A percentile compares a stretch with the other conserved stretches of the same genome.
These are phyloP conservation scores for Stenchaetothrips biformis DNA, from an alignment of 2,888 invertebrate species.

Conservation along the genomic window DNA sequence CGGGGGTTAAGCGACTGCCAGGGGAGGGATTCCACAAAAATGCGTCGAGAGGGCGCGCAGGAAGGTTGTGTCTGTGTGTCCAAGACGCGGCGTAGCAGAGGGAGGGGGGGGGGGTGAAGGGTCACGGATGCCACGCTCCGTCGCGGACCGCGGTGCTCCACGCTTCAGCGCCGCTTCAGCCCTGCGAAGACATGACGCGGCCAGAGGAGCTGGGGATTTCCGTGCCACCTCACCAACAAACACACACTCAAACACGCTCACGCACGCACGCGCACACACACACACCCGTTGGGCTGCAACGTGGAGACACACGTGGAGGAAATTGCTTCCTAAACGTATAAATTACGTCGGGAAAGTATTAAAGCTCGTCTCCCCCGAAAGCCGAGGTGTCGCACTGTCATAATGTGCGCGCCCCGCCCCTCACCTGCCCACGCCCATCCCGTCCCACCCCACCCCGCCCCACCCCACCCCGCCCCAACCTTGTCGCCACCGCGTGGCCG, in stretches of 20 bases:
- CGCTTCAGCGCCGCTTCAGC: background rate
- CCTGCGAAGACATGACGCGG: background rate
- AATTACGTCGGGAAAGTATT: too few relatives aligned
- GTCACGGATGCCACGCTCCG: slow-evolving; percentile 6
- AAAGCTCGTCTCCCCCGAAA: too few relatives aligned
- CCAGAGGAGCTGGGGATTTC: too few relatives aligned
- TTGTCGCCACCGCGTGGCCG: background rate
- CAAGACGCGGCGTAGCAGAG: background rate
- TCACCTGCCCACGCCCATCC: background rate
- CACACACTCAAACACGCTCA: too few relatives aligned
- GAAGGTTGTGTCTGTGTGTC: background rate
- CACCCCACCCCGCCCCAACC: background rate
- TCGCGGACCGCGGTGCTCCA: background rate
- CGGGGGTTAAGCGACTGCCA: slow-evolving; percentile 20
- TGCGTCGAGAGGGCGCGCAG: background rate
- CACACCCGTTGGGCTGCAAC: too few relatives aligned
- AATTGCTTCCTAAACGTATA: too few relatives aligned
- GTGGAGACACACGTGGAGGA: too few relatives aligned
- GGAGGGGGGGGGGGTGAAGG: background rate
- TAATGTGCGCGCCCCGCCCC: background rate
- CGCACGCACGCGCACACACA: too few relatives aligned
- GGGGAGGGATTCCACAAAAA: slow-evolving; percentile 24
- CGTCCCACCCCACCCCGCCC: background rate
- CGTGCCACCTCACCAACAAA: too few relatives aligned
- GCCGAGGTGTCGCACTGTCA: too few relatives aligned